Conservation (phyloP, 2,888 invertebrate genomes). For the Cosmorhoe ocellata region DNA sequence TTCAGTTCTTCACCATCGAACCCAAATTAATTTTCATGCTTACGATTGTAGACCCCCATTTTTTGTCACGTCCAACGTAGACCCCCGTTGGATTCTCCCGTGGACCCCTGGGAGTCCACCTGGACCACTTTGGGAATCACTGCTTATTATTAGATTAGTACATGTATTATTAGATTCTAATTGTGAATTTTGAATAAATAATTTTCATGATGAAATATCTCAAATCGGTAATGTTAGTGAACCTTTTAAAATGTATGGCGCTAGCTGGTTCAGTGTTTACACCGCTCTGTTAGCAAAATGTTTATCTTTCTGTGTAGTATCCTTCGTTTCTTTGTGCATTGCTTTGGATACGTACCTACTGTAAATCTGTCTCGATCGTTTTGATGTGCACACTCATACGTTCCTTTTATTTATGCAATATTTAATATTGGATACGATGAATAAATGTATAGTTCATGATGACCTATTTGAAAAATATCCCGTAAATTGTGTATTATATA, state of each 20-base stretch:
- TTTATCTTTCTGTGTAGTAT: conserved; percentile 56
- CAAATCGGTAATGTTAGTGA: conserved; percentile 22
- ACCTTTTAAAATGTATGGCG: conserved; percentile 33
- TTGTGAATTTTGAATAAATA: no score
- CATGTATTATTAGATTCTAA: no score
- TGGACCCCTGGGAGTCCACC: no score
- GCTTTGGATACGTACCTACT: conserved; percentile 39
- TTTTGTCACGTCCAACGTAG: no score
- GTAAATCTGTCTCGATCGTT: conserved; percentile 55
- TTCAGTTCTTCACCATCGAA: no score
- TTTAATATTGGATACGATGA: conserved; percentile 16
- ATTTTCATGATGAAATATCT: no score
- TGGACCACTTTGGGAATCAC: no score
- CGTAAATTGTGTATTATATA: background rate
- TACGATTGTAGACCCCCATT: no score
- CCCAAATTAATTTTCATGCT: no score
- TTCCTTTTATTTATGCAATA: conserved; percentile 15
- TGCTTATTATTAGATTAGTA: no score
- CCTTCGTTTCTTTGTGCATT: conserved; percentile 31
- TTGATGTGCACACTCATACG: conserved; percentile 30
- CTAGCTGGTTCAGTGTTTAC: conserved; percentile 64
- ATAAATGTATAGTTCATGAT: background rate
- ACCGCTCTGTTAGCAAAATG: conserved; percentile 37
- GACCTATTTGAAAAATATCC: background rate
- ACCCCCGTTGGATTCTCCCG: no score